Base-by-base conservation (phyloP, 2,888 invertebrate genomes). In the Acronicta alni region DNA sequence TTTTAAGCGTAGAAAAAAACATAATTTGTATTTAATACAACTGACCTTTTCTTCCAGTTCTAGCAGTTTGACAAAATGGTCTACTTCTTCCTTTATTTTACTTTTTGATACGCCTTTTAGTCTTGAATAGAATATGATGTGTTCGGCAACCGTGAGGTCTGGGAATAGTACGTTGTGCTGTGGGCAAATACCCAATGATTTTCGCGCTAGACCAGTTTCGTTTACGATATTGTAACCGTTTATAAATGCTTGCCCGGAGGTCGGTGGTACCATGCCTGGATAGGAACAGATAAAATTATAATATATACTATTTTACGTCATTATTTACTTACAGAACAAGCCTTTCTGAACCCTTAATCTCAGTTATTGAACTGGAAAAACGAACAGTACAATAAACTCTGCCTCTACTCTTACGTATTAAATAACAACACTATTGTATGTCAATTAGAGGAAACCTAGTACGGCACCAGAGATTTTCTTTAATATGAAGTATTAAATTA, bases 131-230 rank as follows among this genome's bases (percentile, higher is more conserved):
- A 98, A 98, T 71, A 96, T 95, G 39, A 98, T 95, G 87, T 98
- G 98, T 86, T 98, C 98, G 12, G 95, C 95, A 6, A 98, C 98
- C 0, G 98, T 98, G 49, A 98, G 92, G 67, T 97, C 97, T 41
- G 97, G 97, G 86, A 98, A 98, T 16, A 98, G 93, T 2, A 98
- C 96, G 90, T 98, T 97, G 86, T 98, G 97, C 82, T 98, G 98
- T 0, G 98, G 98, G 89, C 97, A 98, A 23, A 97, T 94, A 1
- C 98, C 98, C 37, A 98, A 90, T 35, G 97, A 97, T 69, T 95
- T 94, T n/a, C 97, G 95, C 0, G 97, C 97, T 10, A 92, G 93
- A 16, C 94, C 91, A 53, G 97, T 96, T 75, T 97, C 96, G 0
- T 93, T 95, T 23, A 96, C 93, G 67, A 97, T 96, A 83, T 97